A percentile compares a stretch with the other conserved stretches of the same genome.
Evolutionary conservation across 2,113 vertebrate species (phyloP).

Genomic region (Neogale vison): DNA sequence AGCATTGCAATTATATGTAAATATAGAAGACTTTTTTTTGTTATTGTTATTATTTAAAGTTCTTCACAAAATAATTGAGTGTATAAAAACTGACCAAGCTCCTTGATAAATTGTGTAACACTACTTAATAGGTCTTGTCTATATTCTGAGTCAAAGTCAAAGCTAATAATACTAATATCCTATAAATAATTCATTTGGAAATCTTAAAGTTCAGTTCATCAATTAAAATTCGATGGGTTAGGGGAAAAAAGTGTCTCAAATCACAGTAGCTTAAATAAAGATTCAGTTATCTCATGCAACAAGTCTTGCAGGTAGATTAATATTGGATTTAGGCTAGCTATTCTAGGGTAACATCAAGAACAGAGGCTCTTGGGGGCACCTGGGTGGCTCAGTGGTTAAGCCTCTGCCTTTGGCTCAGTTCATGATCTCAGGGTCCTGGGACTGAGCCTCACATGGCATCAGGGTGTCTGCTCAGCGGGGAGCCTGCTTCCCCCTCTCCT

Average conservation of each 20-base stretch:
- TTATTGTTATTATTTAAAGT: not conserved
- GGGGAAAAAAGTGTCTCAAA: not conserved
- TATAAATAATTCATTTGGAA: not conserved
- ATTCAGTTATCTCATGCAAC: not conserved
- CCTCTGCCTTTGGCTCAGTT: too few relatives aligned
- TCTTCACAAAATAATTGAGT: not conserved
- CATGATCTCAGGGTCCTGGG: too few relatives aligned
- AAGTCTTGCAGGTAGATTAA: not conserved
- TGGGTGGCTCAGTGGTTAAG: too few relatives aligned
- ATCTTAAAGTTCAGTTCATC: not conserved
- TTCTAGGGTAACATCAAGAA: not conserved
- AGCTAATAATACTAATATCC: not conserved
- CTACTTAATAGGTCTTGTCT: not conserved
- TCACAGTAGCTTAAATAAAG: not conserved
- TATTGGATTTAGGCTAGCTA: not conserved
- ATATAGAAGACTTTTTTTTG: not conserved
- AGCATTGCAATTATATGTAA: not conserved
- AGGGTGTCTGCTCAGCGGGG: too few relatives aligned
- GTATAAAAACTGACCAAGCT: not conserved
- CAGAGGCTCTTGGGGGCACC: not conserved
- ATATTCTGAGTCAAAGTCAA: not conserved
- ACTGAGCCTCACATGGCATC: too few relatives aligned
- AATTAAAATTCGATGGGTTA: not conserved
- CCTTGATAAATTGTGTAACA: not conserved
- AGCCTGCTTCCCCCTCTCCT: too few relatives aligned